Percentiles rank a stretch among this genome's conserved stretches.
Conservation (phyloP, 2,888 invertebrate genomes). For the Ellobium chinense region DNA sequence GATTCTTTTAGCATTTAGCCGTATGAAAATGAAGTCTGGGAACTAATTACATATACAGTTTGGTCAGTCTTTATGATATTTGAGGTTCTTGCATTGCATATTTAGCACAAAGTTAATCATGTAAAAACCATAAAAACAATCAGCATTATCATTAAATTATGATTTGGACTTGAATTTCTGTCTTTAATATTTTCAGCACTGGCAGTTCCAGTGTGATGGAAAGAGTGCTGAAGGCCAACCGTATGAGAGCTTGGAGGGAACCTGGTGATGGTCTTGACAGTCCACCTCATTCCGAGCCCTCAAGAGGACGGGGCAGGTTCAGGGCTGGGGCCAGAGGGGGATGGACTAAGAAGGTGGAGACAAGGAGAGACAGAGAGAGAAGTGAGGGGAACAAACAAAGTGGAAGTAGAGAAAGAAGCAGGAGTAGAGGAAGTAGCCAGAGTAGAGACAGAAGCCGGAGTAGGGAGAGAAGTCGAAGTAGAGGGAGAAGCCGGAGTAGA, state of each 20-base stretch:
- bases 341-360: not conserved
- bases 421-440: not conserved
- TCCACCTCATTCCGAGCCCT: constrained; percentile 13
- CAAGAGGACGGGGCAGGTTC: constrained; percentile 17
- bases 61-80: too few species aligned
- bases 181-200: not conserved
- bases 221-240: constrained; percentile 48
- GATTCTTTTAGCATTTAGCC: too few species aligned
- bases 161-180: not conserved
- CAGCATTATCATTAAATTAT: too few species aligned
- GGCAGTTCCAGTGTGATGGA: constrained; percentile 42
- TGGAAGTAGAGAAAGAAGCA: not conserved
- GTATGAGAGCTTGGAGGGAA: constrained; percentile 50
- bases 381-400: constrained; percentile 1
- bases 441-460: constrained; percentile 1
- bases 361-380: not conserved
- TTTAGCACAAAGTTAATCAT: too few species aligned
- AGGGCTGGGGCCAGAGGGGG: not conserved
- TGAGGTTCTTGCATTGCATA: too few species aligned
- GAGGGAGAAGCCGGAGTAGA: not conserved
- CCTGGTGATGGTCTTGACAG: constrained; percentile 34
- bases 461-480: not conserved
- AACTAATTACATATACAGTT: too few species aligned
- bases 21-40: too few species aligned
- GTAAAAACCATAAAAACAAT: too few species aligned